Evolutionary conservation across 2,797 vertebrate species (phyloP).

Genomic region (Diglossa cyanea): DNA sequence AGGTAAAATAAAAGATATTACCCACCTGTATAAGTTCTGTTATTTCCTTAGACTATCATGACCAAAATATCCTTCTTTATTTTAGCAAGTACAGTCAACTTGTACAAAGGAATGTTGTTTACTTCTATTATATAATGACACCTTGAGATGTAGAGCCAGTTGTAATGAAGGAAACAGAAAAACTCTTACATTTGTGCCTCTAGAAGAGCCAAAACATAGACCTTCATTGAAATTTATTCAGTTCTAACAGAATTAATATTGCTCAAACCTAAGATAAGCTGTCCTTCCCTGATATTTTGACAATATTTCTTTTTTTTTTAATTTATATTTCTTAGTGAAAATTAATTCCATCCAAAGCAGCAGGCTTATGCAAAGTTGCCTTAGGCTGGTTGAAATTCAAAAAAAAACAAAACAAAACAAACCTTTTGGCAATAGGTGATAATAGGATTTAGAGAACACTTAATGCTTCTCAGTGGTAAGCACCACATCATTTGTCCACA

Average conservation of each 20-base stretch:
- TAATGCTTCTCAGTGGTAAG: not conserved
- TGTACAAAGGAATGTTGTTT: not conserved
- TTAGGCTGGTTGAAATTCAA: not conserved
- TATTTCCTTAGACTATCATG: not conserved
- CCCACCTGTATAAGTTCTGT: not conserved
- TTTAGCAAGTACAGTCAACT: not conserved
- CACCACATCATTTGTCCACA: not conserved
- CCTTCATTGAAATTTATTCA: not conserved
- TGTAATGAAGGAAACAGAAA: not conserved
- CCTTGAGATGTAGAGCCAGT: not conserved
- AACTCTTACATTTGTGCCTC: not conserved
- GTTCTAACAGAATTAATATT: not conserved
- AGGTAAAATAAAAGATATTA: not conserved
- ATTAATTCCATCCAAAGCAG: not conserved
- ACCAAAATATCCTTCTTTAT: not conserved
- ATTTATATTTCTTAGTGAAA: not conserved
- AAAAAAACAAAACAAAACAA: not conserved
- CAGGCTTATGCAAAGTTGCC: not conserved
- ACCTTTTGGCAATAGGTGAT: not conserved
- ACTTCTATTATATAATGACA: not conserved
- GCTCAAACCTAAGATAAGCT: not conserved
- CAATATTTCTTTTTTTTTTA: not conserved
- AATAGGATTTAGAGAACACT: not conserved
- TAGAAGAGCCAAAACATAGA: not conserved
- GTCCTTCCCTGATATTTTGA: not conserved